Base-by-base conservation (phyloP, 2,888 invertebrate species). In the Pycnomerus fuliginosus region DNA sequence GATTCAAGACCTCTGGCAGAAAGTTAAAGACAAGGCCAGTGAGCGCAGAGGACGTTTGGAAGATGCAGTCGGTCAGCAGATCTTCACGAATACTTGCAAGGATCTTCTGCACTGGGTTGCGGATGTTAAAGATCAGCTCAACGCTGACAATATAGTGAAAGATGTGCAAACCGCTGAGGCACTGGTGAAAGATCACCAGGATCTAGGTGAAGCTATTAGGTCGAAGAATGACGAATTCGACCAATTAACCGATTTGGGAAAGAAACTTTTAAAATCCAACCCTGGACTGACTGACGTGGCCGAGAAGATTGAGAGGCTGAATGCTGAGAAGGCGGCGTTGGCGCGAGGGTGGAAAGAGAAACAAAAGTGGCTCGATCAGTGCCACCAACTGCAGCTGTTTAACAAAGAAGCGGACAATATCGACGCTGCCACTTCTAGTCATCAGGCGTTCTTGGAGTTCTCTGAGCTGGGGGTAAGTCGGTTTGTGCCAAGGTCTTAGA, bases 331-430 rank as follows among this genome's bases (percentile, higher is more conserved):
- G 62, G 80, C 81, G 36, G 84, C 85, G 0, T 82, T 96, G 0
- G 77, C 80, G 13, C 77, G 85, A 62, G 84, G 89, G 62, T 95
- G 95, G 92, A 73, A 80, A 30, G 85, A 87, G 41, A 94, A 95
- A 65, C 87, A 93, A 40, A 83, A 85, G 30, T 86, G 88, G 78
- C 73, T 97, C 43, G 83, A 87, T 57, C 93, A 97, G 68, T 85
- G 91, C 52, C 80, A 92, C 17, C 90, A 95, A 57, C 74, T 97
- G 45, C 94, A 92, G 72, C 80, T 87, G 52, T 95, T 96, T 74
- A 94, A 94, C 72, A 84, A 93, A 23, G 98, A 98, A 71, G 96
- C 96, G 0, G 97, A 98, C 69, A 91, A 96, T 68, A 91, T 98
- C 51, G 97, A 98, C 73, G 94, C 97, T 0, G 87, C 90, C 7